These are phyloP conservation scores for Epinephelus fuscoguttatus DNA, from an alignment of 2,113 vertebrate species.

Conservation along the genomic window DNA sequence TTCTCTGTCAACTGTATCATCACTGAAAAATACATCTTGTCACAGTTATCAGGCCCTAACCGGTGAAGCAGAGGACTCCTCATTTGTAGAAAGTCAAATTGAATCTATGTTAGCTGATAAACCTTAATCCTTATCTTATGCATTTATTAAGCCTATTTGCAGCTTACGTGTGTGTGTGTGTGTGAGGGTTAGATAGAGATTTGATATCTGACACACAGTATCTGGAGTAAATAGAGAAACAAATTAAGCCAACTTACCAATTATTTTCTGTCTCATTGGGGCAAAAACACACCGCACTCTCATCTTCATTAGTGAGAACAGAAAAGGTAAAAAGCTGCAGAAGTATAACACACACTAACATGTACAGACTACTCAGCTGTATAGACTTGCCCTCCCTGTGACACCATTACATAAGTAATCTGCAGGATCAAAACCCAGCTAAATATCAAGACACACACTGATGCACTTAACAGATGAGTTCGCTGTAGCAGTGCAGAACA, in stretches of 20 bases:
- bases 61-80: not conserved
- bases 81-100: not conserved
- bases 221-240: no score
- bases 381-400: not conserved
- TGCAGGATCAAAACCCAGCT: not conserved
- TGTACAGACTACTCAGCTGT: not conserved
- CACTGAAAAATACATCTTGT: not conserved
- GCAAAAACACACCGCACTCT: not conserved
- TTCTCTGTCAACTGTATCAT: not conserved
- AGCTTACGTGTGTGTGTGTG: not conserved
- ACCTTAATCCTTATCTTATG: not conserved
- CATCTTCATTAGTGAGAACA: not conserved
- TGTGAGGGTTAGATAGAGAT: not conserved
- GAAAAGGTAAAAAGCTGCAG: not conserved
- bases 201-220: not conserved
- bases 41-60: not conserved
- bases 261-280: not conserved
- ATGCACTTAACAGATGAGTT: not conserved
- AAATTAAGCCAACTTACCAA: not conserved
- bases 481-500: not conserved
- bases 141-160: not conserved
- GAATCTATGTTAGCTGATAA: not conserved
- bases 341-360: not conserved
- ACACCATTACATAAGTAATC: constrained; percentile 4
- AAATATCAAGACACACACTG: not conserved